Base-by-base conservation (phyloP, 2,888 invertebrate species). In the Thelaira solivaga region DNA sequence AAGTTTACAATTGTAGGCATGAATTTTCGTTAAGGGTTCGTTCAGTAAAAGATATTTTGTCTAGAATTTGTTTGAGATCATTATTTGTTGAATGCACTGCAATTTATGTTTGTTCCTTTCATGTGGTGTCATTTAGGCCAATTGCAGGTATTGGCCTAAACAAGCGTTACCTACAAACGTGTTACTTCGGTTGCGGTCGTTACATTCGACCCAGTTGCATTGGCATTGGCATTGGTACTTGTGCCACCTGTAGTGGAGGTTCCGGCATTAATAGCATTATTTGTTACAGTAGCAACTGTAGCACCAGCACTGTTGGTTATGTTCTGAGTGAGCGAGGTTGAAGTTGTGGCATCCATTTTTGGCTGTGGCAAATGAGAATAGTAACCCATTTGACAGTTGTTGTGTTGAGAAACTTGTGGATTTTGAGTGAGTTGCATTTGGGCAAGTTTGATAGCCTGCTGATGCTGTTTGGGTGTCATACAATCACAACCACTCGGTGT, bases 181-280 rank as follows among this genome's bases (percentile, higher is more conserved):
- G 94, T 94, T 82, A 93, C 92, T 90, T 93, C 93, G 65, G 93
- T 93, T 86, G 92, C 93, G 6, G 90, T 92, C 84, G 90, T 91
- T 86, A 85, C 92, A 83, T 85, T 85, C 34, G 84, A 80, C 1
- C 82, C 61, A 22, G 34, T 67, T 0, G 51, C 16, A 59, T 41
- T 59, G n/a, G 59, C 29, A n/a, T n/a, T 10, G 76, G n/a, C n/a
- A n/a, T n/a, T 18, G 11, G 36, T 13, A 18, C 45, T 45, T 11
- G 61, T 24, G 2, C 11, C 51, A 47, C 18, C 47, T 4, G 2
- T 47, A 11, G 26, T 49, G 11, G 18, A 10, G n/a, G n/a, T n/a
- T n/a, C 6, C 49, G 10, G n/a, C 13, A 31, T 24, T 69, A n/a
- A 3, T 18, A 0, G 64, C 1, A 8, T 16, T 18, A 11, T 16